phyloP scores from a whole-genome alignment of 1,140 invertebrate species.

The Dendrolimus punctatus region DNA sequence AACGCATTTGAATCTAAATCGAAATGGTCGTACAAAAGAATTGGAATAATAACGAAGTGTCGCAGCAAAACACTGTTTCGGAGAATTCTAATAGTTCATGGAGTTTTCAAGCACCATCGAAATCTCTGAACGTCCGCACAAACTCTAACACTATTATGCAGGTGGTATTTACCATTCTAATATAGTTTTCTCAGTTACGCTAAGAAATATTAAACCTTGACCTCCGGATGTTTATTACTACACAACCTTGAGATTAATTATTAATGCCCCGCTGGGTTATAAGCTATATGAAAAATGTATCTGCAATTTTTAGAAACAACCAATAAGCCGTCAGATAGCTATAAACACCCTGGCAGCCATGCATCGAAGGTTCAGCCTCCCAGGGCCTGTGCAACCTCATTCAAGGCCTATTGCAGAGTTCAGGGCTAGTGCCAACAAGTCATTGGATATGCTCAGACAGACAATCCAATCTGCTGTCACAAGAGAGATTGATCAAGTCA shows the following conservation, averaged over 20 bases:
- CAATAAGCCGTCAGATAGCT: conserved; percentile 75
- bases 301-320: conserved; percentile 68
- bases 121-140: conserved; percentile 35
- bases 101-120: conserved; percentile 43
- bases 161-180: conserved; percentile 29
- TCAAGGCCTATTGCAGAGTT: conserved; percentile 68
- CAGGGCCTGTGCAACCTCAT: conserved; percentile 67
- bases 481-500: conserved; percentile 83
- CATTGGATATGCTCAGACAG: conserved; percentile 81
- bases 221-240: too few relatives aligned
- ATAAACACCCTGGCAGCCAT: conserved; percentile 75
- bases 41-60: conserved; percentile 40
- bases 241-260: too few relatives aligned
- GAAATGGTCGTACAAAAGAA: conserved; percentile 65
- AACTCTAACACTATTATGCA: conserved; percentile 38
- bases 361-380: conserved; percentile 71
- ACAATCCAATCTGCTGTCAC: conserved; percentile 84
- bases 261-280: too few relatives aligned
- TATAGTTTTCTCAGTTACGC: background rate
- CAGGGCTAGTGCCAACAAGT: conserved; percentile 77
- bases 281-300: background rate
- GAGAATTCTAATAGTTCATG: conserved; percentile 39
- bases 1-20: conserved; percentile 13
- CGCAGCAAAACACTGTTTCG: conserved; percentile 25
- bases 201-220: too few relatives aligned